These are phyloP conservation scores for Diploptera punctata DNA, from an alignment of 2,888 invertebrate genomes.

Conservation along the genomic window DNA sequence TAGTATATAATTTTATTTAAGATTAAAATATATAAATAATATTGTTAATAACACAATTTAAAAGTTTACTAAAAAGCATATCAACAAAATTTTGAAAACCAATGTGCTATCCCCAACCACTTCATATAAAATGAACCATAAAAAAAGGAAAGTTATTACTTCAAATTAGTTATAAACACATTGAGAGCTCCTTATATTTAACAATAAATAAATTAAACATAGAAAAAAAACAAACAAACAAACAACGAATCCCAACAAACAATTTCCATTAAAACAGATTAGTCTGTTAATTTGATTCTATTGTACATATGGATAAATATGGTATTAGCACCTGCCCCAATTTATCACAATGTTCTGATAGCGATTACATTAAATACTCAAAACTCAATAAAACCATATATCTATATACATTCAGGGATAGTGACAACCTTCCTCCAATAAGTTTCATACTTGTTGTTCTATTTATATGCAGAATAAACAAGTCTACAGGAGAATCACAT, in stretches of 20 bases:
- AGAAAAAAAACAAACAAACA: background rate
- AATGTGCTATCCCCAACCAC: background rate
- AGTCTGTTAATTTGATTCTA: background rate
- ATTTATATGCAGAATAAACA: background rate
- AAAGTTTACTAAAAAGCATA: conserved; percentile 5
- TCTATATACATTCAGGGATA: background rate
- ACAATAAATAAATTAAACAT: conserved; percentile 15
- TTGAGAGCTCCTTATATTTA: background rate
- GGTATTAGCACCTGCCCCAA: conserved; percentile 11
- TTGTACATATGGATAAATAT: conserved; percentile 4
- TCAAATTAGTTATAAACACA: conserved; percentile 1
- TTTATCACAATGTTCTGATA: conserved; percentile 22
- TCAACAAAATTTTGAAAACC: background rate
- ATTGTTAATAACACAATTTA: background rate
- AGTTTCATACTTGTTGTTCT: background rate
- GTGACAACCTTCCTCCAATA: background rate
- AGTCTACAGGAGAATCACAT: background rate
- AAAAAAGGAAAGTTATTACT: background rate
- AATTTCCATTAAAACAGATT: conserved; percentile 6
- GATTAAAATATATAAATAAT: conserved; percentile 17
- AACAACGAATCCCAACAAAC: conserved; percentile 9
- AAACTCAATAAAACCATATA: conserved; percentile 8
- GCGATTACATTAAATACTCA: conserved; percentile 7
- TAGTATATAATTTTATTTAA: conserved; percentile 2
- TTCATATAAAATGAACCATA: too few species aligned